Evolutionary conservation across 2,113 vertebrate species (phyloP).

Genomic region (Ceyx cyanopectus): DNA sequence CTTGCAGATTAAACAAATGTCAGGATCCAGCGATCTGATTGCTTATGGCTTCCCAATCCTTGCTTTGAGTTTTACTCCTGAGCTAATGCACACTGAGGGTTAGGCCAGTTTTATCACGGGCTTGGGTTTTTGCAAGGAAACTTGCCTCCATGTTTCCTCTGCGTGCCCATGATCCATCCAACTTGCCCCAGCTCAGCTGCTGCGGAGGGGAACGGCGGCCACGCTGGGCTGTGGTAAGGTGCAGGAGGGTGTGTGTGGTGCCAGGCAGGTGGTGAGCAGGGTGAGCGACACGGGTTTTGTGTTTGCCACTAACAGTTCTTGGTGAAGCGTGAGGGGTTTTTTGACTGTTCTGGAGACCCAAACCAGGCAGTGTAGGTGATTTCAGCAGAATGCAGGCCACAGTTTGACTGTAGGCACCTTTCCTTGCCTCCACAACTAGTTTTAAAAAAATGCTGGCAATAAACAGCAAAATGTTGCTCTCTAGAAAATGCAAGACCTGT

Average conservation of each 20-base stretch:
- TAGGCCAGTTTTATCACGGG: not conserved
- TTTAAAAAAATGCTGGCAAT: not conserved
- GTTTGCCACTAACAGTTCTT: not conserved
- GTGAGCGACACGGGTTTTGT: not conserved
- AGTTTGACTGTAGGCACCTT: not conserved
- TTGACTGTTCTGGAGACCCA: not conserved
- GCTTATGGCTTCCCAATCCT: not conserved
- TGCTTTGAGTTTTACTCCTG: not conserved
- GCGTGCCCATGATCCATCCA: not conserved
- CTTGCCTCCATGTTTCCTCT: not conserved
- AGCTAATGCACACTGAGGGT: accelerated
- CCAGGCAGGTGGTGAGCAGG: not conserved
- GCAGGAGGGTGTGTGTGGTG: accelerated
- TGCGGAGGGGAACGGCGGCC: not conserved
- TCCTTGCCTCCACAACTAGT: not conserved
- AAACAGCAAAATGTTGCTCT: not conserved
- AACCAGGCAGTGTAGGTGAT: not conserved
- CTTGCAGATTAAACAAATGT: not conserved
- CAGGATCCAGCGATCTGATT: not conserved
- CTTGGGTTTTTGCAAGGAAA: not conserved
- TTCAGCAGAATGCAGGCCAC: not conserved
- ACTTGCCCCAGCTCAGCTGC: not conserved
- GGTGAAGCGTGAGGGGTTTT: not conserved
- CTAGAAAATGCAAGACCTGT: not conserved
- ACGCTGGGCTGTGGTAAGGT: not conserved